These are phyloP conservation scores for Leucophenga montana DNA, from an alignment of 2,888 invertebrate species.

Conservation along the genomic window DNA sequence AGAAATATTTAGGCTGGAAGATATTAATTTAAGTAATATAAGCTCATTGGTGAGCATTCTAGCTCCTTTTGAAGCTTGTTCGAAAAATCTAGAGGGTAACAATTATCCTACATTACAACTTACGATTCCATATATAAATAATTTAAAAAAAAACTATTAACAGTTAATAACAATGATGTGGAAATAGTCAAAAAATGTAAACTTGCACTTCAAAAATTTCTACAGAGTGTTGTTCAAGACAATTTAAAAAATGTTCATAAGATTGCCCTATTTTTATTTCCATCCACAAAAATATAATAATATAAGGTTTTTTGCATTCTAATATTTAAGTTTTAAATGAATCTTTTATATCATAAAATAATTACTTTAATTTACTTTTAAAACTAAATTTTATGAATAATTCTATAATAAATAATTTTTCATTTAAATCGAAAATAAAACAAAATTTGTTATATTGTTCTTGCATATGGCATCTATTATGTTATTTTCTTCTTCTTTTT, in stretches of 20 bases:
- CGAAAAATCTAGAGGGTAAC: conserved; percentile 6
- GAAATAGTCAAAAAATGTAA: not conserved
- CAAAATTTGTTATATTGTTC: too few relatives aligned
- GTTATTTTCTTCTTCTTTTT: too few relatives aligned
- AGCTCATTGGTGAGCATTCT: not conserved
- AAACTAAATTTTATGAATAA: conserved; percentile 8
- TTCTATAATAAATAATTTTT: too few relatives aligned
- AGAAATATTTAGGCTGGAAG: conserved; percentile 9
- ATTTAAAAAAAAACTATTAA: conserved; percentile 8
- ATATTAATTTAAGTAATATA: not conserved
- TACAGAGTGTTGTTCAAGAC: too few relatives aligned
- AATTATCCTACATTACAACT: not conserved
- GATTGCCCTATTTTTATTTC: conserved; percentile 24
- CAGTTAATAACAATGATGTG: not conserved
- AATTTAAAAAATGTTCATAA: conserved; percentile 18
- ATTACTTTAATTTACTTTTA: not conserved
- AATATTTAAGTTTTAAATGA: conserved; percentile 23
- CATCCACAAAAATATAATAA: conserved; percentile 30
- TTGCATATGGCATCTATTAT: too few relatives aligned
- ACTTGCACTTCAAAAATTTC: not conserved
- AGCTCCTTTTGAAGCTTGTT: not conserved
- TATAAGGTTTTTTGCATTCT: conserved; percentile 35
- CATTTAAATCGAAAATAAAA: too few relatives aligned
- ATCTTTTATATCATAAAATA: conserved; percentile 14
- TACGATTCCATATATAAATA: not conserved